Evolutionary conservation across 2,888 invertebrate species (phyloP).

Genomic region (Mesochorus sp.): DNA sequence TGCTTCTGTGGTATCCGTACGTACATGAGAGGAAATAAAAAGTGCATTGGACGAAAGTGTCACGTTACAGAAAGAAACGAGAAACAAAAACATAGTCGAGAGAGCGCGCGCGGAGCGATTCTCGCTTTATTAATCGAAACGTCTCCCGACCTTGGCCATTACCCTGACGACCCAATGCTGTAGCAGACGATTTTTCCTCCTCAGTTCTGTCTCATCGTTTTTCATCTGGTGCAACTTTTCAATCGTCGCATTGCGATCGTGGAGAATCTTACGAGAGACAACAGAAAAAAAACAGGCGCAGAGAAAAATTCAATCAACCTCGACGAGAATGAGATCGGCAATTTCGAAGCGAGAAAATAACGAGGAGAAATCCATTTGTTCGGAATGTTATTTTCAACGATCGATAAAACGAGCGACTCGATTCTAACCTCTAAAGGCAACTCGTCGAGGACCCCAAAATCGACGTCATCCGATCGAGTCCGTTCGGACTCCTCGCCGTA

Average conservation of each 20-base stretch:
- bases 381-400: background rate
- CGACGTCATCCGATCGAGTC: constrained; percentile 61
- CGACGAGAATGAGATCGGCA: background rate
- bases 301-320: background rate
- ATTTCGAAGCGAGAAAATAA: background rate
- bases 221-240: constrained; percentile 61
- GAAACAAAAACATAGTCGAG: background rate
- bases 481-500: constrained; percentile 41
- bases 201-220: constrained; percentile 57
- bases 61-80: background rate
- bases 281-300: background rate
- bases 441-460: constrained; percentile 59
- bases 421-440: constrained; percentile 72
- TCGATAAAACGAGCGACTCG: no score
- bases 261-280: constrained; percentile 62
- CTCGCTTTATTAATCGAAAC: background rate
- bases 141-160: constrained; percentile 62
- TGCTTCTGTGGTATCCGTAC: constrained; percentile 60
- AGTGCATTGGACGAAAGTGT: constrained; percentile 22
- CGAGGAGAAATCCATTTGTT: background rate
- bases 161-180: constrained; percentile 64
- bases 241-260: constrained; percentile 66
- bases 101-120: background rate
- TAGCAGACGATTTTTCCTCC: constrained; percentile 65
- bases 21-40: background rate